Conservation (phyloP, 2,797 vertebrate genomes). For the Emydoidea blandingii region DNA sequence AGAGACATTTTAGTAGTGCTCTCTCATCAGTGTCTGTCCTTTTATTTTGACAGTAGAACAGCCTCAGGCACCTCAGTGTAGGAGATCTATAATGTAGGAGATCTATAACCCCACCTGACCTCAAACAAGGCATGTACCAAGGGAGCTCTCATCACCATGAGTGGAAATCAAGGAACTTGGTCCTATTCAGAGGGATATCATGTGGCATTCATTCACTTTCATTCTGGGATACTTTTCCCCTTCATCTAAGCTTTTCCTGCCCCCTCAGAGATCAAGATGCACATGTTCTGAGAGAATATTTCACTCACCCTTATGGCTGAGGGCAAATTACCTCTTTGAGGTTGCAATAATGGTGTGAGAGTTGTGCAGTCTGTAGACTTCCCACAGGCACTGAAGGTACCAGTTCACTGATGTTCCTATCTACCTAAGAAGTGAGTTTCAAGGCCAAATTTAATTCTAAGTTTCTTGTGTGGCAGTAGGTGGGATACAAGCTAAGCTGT, state of each 20-base stretch:
- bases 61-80: not conserved
- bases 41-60: not conserved
- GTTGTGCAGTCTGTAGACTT: not conserved
- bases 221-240: not conserved
- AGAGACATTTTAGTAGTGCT: fast-evolving
- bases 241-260: not conserved
- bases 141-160: not conserved
- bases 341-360: not conserved
- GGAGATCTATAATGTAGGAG: not conserved
- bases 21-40: not conserved
- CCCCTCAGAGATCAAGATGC: not conserved
- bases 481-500: not conserved
- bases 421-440: not conserved
- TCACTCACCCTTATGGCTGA: not conserved
- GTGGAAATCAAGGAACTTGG: not conserved
- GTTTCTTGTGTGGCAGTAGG: not conserved
- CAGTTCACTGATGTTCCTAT: not conserved
- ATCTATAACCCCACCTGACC: not conserved
- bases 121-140: not conserved
- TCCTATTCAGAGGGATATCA: not conserved
- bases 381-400: not conserved
- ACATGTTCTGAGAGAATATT: not conserved
- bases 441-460: not conserved
- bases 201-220: not conserved
- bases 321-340: not conserved